phyloP scores from a whole-genome alignment of 2,888 invertebrate species.

The Tanytarsus gracilentus region DNA sequence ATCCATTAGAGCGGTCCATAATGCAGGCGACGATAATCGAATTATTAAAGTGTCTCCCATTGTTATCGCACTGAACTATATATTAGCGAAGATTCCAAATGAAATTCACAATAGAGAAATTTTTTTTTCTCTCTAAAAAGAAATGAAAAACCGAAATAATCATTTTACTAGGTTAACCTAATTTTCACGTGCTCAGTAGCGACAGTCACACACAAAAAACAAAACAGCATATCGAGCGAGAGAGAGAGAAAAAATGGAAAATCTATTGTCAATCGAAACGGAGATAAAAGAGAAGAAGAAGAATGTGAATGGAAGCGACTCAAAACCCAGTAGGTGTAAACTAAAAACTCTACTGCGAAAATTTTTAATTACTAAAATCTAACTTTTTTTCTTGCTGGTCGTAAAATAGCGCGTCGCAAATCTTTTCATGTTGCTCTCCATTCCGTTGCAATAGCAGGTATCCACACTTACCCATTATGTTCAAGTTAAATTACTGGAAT shows the following conservation, averaged over 20 bases:
- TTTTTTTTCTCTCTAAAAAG: not conserved
- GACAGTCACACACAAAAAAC: not conserved
- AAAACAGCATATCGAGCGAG: not conserved
- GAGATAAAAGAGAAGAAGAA: not conserved
- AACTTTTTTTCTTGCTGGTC: not conserved
- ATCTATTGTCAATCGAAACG: not conserved
- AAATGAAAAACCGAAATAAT: constrained; percentile 1
- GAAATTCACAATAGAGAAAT: not conserved
- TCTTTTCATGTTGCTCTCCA: not conserved
- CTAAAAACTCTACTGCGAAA: too few relatives aligned
- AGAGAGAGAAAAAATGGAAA: not conserved
- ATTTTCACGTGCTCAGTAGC: not conserved
- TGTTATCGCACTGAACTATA: not conserved
- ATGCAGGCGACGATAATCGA: not conserved
- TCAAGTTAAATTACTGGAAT: constrained; percentile 13
- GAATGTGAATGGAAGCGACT: not conserved
- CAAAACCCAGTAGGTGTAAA: not conserved
- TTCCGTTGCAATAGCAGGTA: not conserved
- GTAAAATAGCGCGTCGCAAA: not conserved
- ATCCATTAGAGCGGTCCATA: not conserved
- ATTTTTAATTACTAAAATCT: not conserved
- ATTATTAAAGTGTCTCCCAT: constrained; percentile 1
- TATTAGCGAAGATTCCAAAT: not conserved
- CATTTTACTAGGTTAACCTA: constrained; percentile 8
- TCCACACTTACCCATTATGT: not conserved